Base-by-base conservation (phyloP, 2,113 vertebrate species). In the Myotis lucifugus region DNA sequence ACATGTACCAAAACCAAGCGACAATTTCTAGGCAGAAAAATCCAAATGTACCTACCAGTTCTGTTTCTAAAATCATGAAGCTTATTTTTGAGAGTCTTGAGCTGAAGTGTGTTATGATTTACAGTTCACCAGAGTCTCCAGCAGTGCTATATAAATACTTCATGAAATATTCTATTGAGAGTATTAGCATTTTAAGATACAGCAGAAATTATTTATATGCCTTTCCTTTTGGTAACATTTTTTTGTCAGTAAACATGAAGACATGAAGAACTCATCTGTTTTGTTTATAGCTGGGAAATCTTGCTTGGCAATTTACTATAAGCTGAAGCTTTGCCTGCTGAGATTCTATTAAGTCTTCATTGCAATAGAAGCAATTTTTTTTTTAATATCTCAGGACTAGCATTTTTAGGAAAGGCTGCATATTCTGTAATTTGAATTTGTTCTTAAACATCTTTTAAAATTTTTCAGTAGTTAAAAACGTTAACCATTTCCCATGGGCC, bases 241-340 rank as follows among this genome's bases (percentile, higher is more conserved):
- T 69, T 96, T 87, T 87, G 78, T 87, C 54, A 85, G 72, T 77
- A 88, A 79, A 95, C 50, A 72, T 3, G 12, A 85, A 93, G 23
- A 18, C 0, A 73, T 76, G 59, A 70, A 85, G 21, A 25, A 56
- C 46, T 91, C n/a, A 27, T 21, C 14, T 17, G 10, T 72, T 92
- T 89, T 93, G 76, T 79, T 94, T 87, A 54, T 77, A 89, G 77
- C 59, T 83, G 27, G 8, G 25, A 96, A 92, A 46, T 84, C 34
- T 69, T 85, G 3, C 2, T 86, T 83, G 32, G 46, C 27, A 91
- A 86, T 84, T 91, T 90, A 86, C 76, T 93, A 10, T 34, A 92
- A 70, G 8, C 48, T 72, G 32, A 70, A 27, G 8, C 8, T 72
- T 72, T 77, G 12, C 84, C 32, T 89, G 32, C 29, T 92, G 14